These are phyloP conservation scores for Pseudomyrmex pallidus DNA, from an alignment of 1,140 invertebrate genomes.

Conservation along the genomic window DNA sequence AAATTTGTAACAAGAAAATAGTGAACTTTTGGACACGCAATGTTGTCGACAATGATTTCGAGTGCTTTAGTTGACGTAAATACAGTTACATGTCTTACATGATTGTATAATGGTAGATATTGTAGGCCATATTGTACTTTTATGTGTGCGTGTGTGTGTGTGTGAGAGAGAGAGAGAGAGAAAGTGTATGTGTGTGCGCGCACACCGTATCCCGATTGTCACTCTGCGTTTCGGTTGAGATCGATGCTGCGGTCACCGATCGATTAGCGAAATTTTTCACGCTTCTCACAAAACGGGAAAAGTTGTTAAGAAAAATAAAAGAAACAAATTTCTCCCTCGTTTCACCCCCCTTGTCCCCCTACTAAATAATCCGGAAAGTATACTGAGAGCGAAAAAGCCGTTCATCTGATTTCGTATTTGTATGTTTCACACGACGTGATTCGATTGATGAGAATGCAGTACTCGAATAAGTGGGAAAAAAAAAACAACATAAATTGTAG, in stretches of 20 bases:
- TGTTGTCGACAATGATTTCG: slow-evolving; percentile 26
- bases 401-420: slow-evolving; percentile 55
- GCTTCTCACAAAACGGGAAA: background rate
- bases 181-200: too few species aligned
- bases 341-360: slow-evolving; percentile 17
- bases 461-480: slow-evolving; percentile 15
- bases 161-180: too few species aligned
- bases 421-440: slow-evolving; percentile 52
- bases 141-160: too few species aligned
- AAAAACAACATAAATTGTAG: slow-evolving; percentile 40
- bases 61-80: slow-evolving; percentile 16
- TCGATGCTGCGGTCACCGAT: background rate
- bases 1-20: background rate
- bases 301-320: background rate
- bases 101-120: slow-evolving; percentile 10
- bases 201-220: slow-evolving; percentile 13
- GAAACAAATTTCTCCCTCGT: slow-evolving; percentile 35
- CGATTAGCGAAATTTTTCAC: background rate
- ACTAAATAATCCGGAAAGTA: background rate
- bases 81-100: slow-evolving; percentile 19
- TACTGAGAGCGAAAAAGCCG: slow-evolving; percentile 40
- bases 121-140: background rate
- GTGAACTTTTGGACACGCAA: background rate
- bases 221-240: slow-evolving; percentile 4
- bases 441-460: slow-evolving; percentile 56